Evolutionary conservation across 2,113 vertebrate genomes (phyloP).

Genomic region (Copsychus sechellarum): DNA sequence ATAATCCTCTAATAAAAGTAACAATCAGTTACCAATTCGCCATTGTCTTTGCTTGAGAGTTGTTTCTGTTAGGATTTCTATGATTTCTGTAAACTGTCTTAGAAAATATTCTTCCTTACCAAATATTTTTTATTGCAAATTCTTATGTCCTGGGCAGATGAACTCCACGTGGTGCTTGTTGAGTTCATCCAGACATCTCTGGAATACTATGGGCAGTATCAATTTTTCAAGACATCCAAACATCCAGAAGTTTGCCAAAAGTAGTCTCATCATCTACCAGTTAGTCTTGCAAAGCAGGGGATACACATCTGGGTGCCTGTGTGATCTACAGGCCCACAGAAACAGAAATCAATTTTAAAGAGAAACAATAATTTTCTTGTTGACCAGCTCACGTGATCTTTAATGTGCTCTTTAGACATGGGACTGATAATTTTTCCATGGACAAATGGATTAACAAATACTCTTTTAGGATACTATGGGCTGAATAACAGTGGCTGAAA

Average conservation of each 20-base stretch:
- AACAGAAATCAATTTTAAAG: background rate
- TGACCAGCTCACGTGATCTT: background rate
- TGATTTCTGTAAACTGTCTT: background rate
- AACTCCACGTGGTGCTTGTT: accelerated
- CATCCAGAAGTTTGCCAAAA: background rate
- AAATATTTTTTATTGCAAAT: background rate
- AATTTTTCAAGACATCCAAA: background rate
- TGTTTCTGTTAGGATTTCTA: background rate
- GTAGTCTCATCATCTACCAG: background rate
- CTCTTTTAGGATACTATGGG: background rate
- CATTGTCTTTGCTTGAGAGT: background rate
- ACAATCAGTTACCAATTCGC: accelerated
- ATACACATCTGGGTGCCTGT: background rate
- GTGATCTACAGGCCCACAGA: background rate
- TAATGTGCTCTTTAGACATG: background rate
- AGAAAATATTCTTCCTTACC: background rate
- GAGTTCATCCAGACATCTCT: background rate
- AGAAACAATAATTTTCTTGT: background rate
- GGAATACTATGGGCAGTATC: background rate
- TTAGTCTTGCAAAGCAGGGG: background rate
- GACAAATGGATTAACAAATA: background rate
- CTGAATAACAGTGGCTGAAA: background rate
- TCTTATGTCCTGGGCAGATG: background rate
- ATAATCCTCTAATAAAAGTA: background rate
- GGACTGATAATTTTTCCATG: background rate